Evolutionary conservation across 2,797 vertebrate genomes (phyloP), one percentile per base, ranked within the genome.

Genomic region (Gallinago nigripennis): DNA sequence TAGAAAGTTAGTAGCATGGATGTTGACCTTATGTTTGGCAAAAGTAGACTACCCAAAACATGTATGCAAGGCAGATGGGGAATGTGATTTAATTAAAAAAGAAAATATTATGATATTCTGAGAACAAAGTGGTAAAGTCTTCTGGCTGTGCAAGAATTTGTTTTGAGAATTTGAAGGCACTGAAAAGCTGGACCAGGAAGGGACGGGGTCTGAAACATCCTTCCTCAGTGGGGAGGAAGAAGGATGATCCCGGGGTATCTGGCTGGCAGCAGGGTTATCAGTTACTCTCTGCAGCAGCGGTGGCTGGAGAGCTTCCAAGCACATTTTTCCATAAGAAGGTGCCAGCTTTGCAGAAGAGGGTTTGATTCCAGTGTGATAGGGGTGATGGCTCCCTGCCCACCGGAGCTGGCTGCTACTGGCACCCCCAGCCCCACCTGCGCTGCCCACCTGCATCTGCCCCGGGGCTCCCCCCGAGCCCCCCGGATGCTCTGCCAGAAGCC

Each of bases 21-120:
- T 96, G 94, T 89, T 95, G 82, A 88, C 96, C 96, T 96, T 97
- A 96, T 97, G 95, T 97, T 94, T 96, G 96, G 96, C 96, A 97
- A 85, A 94, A 88, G 78, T 6, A 70, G 72, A 56, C 69, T 84
- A 68, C 86, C 78, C 93, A 63, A 92, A 96, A 87, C 88, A 92
- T 76, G 93, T 60, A 96, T 96, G 90, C 87, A 56, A 97, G 94
- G 90, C 96, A 97, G 94, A 97, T 97, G 96, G 88, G 56, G 90
- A 96, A 93, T 61, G 90, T 1, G 3, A 88, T 79, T 86, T 93
- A 86, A 90, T 94, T 96, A 95, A 93, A 95, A 92, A 94, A 96
- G 90, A 95, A 94, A 94, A 95, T 94, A 89, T 95, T 94, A 94
- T 95, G 86, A 90, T 92, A 95, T 86, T 94, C 82, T 35, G 78